These are phyloP conservation scores for Coluber constrictor DNA, from an alignment of 2,797 vertebrate genomes.

Conservation along the genomic window DNA sequence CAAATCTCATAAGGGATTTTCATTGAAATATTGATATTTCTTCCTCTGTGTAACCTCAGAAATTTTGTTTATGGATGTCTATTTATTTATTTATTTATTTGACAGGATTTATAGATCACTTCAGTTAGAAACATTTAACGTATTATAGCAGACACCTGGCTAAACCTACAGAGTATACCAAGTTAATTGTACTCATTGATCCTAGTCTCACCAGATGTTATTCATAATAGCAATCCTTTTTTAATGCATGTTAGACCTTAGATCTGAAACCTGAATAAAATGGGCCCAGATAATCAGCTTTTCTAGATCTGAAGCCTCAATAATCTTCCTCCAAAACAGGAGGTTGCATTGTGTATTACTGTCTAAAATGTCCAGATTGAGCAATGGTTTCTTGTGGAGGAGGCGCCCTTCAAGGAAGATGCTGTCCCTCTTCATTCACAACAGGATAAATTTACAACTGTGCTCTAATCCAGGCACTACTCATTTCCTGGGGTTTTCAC, in stretches of 20 bases:
- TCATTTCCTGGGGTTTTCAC: background rate
- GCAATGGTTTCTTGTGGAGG: background rate
- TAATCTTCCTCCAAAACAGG: background rate
- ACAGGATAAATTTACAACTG: background rate
- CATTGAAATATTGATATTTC: background rate
- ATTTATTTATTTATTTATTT: background rate
- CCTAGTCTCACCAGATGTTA: background rate
- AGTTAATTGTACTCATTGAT: background rate
- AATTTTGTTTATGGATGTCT: background rate
- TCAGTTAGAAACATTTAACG: background rate
- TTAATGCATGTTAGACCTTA: background rate
- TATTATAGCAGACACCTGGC: background rate
- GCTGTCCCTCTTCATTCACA: background rate
- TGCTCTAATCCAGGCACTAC: background rate
- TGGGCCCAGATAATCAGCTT: background rate
- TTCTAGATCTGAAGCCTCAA: background rate
- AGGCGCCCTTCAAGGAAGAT: background rate
- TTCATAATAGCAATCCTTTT: background rate
- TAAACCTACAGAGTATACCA: background rate
- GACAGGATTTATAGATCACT: background rate
- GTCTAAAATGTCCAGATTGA: background rate
- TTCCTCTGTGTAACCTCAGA: background rate
- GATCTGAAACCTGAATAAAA: background rate
- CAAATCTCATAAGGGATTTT: background rate
- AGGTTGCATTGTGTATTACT: background rate